Percentiles rank a stretch among this genome's conserved stretches.
Evolutionary conservation across 2,888 invertebrate genomes (phyloP).

Genomic region (Anthophora plumipes): DNA sequence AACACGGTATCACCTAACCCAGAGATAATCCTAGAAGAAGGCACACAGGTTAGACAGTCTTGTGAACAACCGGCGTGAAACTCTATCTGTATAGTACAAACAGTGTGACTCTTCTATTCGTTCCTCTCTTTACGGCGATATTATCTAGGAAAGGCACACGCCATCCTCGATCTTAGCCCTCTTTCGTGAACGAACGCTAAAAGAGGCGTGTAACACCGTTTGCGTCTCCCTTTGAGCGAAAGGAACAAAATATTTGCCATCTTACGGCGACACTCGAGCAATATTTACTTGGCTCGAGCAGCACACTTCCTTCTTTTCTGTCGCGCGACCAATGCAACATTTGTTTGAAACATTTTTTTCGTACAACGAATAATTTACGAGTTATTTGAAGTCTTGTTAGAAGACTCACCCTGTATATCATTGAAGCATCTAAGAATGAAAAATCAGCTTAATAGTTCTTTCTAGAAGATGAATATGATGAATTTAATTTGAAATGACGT

Average conservation of each 20-base stretch:
- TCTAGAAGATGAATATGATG: no score
- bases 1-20: conserved; percentile 18
- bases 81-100: background rate
- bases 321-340: background rate
- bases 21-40: no score
- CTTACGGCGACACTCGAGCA: conserved; percentile 38
- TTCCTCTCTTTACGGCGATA: background rate
- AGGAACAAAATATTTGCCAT: conserved; percentile 50
- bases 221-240: conserved; percentile 9
- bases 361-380: no score
- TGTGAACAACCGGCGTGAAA: conserved; percentile 3
- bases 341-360: no score
- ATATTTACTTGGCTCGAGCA: conserved; percentile 43
- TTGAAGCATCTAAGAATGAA: no score
- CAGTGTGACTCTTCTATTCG: background rate
- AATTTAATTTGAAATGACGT: no score
- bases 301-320: background rate
- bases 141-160: background rate
- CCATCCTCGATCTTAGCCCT: no score
- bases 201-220: conserved; percentile 17
- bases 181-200: background rate
- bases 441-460: no score
- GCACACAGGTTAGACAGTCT: background rate
- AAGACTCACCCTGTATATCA: no score
- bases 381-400: no score